Base-by-base conservation (phyloP, 92 coral and sea anemone genomes). In the Epizoanthus fatuus region DNA sequence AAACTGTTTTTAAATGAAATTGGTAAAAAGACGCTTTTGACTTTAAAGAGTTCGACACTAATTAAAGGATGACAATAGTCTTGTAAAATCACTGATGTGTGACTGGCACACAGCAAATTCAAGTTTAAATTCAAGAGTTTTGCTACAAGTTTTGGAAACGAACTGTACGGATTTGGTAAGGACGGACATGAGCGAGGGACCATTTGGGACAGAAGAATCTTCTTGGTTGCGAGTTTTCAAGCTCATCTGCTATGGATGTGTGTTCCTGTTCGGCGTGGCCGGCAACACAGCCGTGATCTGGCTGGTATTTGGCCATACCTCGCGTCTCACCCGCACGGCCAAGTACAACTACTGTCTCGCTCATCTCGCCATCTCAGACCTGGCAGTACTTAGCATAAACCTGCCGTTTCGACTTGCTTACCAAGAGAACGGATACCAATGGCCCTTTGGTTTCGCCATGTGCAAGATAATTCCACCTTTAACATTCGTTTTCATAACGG, bases 381-480 rank as follows among this genome's bases (percentile, higher is more conserved):
- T 88, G 51, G 92, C 92, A 32, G 88, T 88, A 0, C 78, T 88
- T 6, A 55, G 75, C 13, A 83, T 88, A 54, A 88, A 88, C 56
- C 84, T 88, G 39, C 92, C 92, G 1, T 82, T 83, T n/a, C 11
- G 92, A 20, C 72, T 88, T 56, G 88, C 92, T 6, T 88, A 88
- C 77, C 92, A 88, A 58, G 92, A 88, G 35, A 88, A 88, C 44
- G 88, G 63, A 29, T 88, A 88, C 25, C 25, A 75, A 9, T 88
- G 92, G 92, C 92, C 92, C 47, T 88, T 88, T 68, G 92, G 92
- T 13, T 82, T 53, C 45, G 84, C 65, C 51, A 51, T 83, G 53
- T 88, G 92, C 62, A 88, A 88, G 56, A 65, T 88, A 3, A 81
- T 88, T 42, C 92, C 92, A 2, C 88, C 88, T 3, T 72, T 88